Evolutionary conservation across 1,140 invertebrate species (phyloP).

Genomic region (Gyrodactylus salaris): DNA sequence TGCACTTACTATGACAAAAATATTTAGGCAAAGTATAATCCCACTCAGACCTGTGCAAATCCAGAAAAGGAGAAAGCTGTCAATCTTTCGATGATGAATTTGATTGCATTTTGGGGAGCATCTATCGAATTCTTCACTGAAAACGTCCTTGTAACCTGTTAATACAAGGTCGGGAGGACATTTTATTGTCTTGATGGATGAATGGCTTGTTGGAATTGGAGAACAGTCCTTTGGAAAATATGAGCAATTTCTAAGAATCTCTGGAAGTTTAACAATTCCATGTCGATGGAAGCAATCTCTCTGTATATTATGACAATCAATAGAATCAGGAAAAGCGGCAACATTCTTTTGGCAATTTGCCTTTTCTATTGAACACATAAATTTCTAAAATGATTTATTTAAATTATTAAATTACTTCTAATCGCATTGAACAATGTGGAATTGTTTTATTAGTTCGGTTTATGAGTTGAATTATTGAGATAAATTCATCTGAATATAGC

Average conservation of each 20-base stretch:
- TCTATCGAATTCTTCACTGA: background rate
- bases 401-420: no score
- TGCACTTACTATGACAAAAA: background rate
- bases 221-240: background rate
- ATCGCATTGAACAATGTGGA: no score
- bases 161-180: background rate
- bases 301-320: background rate
- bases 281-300: background rate
- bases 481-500: no score
- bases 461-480: no score
- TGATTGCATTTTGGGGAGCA: background rate
- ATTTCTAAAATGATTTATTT: no score
- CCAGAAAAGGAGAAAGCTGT: background rate
- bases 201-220: background rate
- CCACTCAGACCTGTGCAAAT: background rate
- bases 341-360: no score
- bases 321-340: background rate
- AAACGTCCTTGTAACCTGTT: background rate
- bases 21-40: background rate
- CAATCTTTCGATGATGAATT: background rate
- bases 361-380: no score
- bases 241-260: background rate
- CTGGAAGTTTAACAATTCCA: background rate
- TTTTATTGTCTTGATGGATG: background rate
- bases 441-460: no score